These are phyloP conservation scores for Dolichopus griseipennis DNA, from an alignment of 2,888 invertebrate genomes.

Conservation along the genomic window DNA sequence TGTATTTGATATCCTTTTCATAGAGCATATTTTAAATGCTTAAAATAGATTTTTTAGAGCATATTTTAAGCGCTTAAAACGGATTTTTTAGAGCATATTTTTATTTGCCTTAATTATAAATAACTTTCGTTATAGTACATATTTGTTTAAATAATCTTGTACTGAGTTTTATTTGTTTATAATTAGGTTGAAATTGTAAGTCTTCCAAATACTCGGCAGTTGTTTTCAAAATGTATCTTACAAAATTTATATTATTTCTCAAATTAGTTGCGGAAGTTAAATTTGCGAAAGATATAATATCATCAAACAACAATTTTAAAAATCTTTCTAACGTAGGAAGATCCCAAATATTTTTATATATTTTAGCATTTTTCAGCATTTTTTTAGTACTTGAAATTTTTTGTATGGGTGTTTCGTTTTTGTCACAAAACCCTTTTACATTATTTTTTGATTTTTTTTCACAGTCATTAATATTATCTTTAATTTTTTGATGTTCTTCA, in stretches of 20 bases:
- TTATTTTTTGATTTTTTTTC: constrained; percentile 25
- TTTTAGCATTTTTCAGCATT: constrained; percentile 25
- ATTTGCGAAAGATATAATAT: constrained; percentile 47
- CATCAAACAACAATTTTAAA: constrained; percentile 35
- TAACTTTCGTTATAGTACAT: constrained; percentile 33
- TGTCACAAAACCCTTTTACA: constrained; percentile 22
- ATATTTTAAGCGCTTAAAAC: too few relatives aligned
- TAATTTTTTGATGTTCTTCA: constrained; percentile 44
- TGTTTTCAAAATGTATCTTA: constrained; percentile 47
- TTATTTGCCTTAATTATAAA: too few relatives aligned
- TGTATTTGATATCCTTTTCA: too few relatives aligned
- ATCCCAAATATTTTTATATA: constrained; percentile 38
- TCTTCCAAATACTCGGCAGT: constrained; percentile 28
- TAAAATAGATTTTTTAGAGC: too few relatives aligned
- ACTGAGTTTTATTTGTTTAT: constrained; percentile 37
- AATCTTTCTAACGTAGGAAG: constrained; percentile 33
- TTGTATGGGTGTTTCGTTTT: constrained; percentile 27
- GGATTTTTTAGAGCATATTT: too few relatives aligned
- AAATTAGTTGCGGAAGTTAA: constrained; percentile 42
- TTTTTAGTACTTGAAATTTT: neutral
- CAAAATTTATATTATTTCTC: constrained; percentile 47
- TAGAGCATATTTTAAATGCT: too few relatives aligned
- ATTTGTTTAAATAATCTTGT: constrained; percentile 33
- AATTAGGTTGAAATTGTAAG: constrained; percentile 34
- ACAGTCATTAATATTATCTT: constrained; percentile 28